Percentiles rank a stretch among this genome's conserved stretches.
Conservation (phyloP, 2,797 vertebrate genomes). For the Pterois miles region DNA sequence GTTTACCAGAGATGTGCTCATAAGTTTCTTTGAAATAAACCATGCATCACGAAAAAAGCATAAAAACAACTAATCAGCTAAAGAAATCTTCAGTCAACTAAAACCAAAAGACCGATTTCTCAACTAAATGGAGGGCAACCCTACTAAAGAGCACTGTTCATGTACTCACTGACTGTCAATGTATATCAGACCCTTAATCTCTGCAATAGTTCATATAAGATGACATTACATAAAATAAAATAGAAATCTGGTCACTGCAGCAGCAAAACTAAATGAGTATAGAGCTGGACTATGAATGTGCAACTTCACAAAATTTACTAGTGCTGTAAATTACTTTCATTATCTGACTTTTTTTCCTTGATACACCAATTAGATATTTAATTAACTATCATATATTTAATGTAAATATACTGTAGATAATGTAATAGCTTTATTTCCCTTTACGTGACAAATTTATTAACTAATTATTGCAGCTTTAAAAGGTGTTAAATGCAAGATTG, state of each 20-base stretch:
- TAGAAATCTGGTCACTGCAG: not conserved
- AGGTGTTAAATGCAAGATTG: too few species aligned
- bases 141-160: not conserved
- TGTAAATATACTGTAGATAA: too few species aligned
- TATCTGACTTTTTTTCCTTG: not conserved
- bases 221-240: not conserved
- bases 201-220: not conserved
- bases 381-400: not conserved
- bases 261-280: not conserved
- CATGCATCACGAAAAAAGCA: too few species aligned
- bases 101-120: too few species aligned
- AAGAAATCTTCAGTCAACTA: too few species aligned
- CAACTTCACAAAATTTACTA: not conserved
- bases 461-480: not conserved
- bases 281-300: not conserved
- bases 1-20: rapidly evolving
- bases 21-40: too few species aligned
- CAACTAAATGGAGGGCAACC: too few species aligned
- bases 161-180: not conserved
- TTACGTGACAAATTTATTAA: not conserved
- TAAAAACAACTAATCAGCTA: too few species aligned
- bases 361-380: not conserved
- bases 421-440: not conserved
- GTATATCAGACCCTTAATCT: not conserved
- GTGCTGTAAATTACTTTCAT: not conserved